phyloP scores from a whole-genome alignment of 2,888 invertebrate species.

The Agrochola circellaris region DNA sequence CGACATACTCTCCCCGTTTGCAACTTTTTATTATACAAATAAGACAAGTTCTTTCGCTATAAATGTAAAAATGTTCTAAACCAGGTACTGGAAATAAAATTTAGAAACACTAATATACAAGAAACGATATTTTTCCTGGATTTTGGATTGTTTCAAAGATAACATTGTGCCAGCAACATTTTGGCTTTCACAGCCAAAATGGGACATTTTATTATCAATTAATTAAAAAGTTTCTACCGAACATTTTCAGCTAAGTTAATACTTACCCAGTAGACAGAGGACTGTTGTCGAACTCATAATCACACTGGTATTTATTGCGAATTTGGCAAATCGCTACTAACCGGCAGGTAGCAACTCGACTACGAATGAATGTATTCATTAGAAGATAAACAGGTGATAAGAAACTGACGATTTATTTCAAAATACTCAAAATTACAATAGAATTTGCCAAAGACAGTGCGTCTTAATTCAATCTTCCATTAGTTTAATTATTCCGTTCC shows the following conservation, averaged over 20 bases:
- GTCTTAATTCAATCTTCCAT: not conserved
- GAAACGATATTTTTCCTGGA: not conserved
- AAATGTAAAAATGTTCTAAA: not conserved
- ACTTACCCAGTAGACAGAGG: conserved; percentile 39
- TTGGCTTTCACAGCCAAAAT: not conserved
- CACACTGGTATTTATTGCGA: conserved; percentile 50
- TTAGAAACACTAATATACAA: not conserved
- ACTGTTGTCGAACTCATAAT: conserved; percentile 35
- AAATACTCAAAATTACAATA: not conserved
- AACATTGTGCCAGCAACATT: not conserved
- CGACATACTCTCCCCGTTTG: not conserved
- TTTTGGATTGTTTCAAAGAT: not conserved
- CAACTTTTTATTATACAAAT: not conserved
- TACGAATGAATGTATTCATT: conserved; percentile 22
- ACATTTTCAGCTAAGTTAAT: conserved; percentile 3
- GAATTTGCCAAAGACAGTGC: not conserved
- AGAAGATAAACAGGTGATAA: conserved; percentile 26
- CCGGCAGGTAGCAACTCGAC: conserved; percentile 14
- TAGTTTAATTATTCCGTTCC: not conserved
- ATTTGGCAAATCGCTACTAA: conserved; percentile 13
- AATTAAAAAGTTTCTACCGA: not conserved
- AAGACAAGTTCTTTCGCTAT: not conserved
- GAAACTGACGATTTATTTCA: not conserved
- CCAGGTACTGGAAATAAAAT: not conserved
- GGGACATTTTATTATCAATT: not conserved